phyloP scores from a whole-genome alignment of 2,797 vertebrate genomes.

The Falco biarmicus region DNA sequence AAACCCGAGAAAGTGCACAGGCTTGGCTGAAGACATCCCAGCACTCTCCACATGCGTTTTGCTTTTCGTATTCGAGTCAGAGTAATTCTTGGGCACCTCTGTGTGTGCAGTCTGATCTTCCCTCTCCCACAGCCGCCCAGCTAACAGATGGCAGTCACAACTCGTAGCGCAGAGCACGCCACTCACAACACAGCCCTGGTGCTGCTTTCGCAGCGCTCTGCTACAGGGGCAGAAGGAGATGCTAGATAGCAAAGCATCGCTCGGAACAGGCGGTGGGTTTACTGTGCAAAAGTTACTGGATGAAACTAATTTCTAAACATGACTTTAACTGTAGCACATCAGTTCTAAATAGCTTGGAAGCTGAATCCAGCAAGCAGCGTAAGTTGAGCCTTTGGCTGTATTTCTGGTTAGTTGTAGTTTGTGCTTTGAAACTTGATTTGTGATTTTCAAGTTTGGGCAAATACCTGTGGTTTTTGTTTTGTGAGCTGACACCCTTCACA shows the following conservation, averaged over 20 bases:
- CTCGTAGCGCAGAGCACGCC: fast-evolving
- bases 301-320: not conserved
- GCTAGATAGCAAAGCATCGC: not conserved
- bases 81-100: not conserved
- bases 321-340: not conserved
- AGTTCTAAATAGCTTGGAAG: not conserved
- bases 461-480: not conserved
- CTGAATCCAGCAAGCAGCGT: not conserved
- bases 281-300: not conserved
- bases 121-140: not conserved
- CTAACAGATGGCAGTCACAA: constrained; percentile 29
- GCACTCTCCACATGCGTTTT: fast-evolving
- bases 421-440: not conserved
- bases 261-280: not conserved
- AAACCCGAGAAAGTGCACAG: not conserved
- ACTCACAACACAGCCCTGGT: not conserved
- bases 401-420: not conserved
- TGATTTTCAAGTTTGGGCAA: not conserved
- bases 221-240: not conserved
- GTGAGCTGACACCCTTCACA: not conserved
- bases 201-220: not conserved
- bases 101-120: not conserved
- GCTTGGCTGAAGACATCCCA: not conserved
- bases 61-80: not conserved
- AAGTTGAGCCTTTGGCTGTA: not conserved